Percentiles rank a stretch among this genome's conserved stretches.
These are phyloP conservation scores for Drosophila navojoa DNA, from an alignment of 1,140 invertebrate genomes.

Conservation along the genomic window DNA sequence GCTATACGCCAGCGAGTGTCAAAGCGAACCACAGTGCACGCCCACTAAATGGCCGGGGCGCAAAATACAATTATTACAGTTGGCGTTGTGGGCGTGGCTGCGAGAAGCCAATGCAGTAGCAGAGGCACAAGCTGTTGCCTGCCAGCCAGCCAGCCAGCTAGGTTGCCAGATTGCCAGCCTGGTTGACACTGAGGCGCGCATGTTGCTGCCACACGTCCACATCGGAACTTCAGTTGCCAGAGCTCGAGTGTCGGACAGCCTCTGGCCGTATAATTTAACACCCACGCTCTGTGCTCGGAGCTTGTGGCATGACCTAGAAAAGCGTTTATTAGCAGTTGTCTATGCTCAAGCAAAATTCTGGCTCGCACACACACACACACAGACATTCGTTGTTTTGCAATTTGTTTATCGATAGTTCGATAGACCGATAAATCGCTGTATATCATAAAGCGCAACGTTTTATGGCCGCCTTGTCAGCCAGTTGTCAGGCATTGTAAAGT, in stretches of 20 bases:
- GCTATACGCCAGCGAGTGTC: constrained; percentile 69
- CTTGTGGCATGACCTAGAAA: constrained; percentile 25
- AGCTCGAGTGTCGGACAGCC: constrained; percentile 36
- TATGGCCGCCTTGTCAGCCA: constrained; percentile 59
- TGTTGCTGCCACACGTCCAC: constrained; percentile 37
- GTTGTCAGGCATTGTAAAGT: constrained; percentile 80
- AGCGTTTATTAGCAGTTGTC: constrained; percentile 4
- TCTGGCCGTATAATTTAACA: constrained; percentile 75
- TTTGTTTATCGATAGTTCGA: constrained; percentile 18
- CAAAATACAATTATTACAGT: constrained; percentile 73
- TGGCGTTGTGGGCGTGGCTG: constrained; percentile 3
- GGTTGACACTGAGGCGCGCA: constrained; percentile 71
- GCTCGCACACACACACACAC: constrained; percentile 2
- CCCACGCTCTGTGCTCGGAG: constrained; percentile 48
- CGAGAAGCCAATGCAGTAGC: constrained; percentile 26
- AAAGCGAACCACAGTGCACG: constrained; percentile 52
- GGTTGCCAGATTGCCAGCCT: background rate
- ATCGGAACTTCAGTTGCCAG: constrained; percentile 39
- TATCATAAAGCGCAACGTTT: constrained; percentile 68
- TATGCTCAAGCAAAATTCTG: background rate
- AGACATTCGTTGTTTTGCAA: background rate
- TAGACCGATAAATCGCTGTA: constrained; percentile 18
- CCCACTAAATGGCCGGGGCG: constrained; percentile 46
- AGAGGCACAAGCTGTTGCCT: background rate
- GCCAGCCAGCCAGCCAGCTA: too few species aligned